Base-by-base conservation (phyloP, 2,888 invertebrate species). In the Metellina segmentata region DNA sequence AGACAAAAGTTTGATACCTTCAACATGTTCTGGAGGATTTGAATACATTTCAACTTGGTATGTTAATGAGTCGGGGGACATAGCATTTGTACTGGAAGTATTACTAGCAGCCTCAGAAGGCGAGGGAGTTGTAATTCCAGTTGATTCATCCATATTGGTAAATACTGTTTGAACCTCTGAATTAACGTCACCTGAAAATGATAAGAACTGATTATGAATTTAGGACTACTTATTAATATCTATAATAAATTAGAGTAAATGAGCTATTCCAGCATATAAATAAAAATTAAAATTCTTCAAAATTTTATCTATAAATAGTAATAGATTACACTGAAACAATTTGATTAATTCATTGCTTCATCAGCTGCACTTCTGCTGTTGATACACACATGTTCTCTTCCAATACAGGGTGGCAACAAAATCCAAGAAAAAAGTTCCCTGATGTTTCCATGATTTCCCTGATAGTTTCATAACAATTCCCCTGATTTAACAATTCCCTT, bases 141-240 rank as follows among this genome's bases (percentile, higher is more conserved):
- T 75, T 69, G 89, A 72, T 53, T 89, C 89, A 61, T 92, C 92
- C 89, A 92, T 89, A 69, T 81, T 85, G 49, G 85, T 81, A 77
- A 89, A 92, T 72, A 85, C 81, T 85, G 74, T 75, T 75, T 86
- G 81, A 70, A 86, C 85, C 34, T 85, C 86, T 34, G 85, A 61
- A 78, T 81, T 81, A 20, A 52, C 79, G 85, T 92, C 89, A 86
- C 92, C 92, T 92, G 72, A 13, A 89, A 61, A 71, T 52, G 51
- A 81, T 34, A 7, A 34, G 48, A 69, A 69, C 34, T 34, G 34
- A 34, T 34, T 4, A 34, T 34, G 34, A 34, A 4, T 34, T 34
- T 2, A 34, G 34, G 34, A 34, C 34, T 34, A n/a, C n/a, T n/a
- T n/a, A 34, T 34, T 34, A 34, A 34, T 34, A 34, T 34, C 34